Conservation (phyloP, 2,797 vertebrate species). For the Gymnoscopelus microlampas region DNA sequence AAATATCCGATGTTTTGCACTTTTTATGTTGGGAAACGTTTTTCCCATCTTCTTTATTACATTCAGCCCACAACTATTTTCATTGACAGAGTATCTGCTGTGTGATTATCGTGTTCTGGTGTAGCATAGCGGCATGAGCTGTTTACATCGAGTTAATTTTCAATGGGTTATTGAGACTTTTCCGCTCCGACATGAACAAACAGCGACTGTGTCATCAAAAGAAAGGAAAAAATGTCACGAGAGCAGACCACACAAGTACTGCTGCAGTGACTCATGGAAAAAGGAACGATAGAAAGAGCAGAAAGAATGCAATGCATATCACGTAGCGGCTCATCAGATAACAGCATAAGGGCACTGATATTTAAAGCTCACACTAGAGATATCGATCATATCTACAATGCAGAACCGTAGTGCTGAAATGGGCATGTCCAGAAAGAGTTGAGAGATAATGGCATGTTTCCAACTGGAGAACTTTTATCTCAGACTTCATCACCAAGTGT, state of each 20-base stretch:
- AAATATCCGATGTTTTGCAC: neutral
- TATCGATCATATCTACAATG: slow-evolving; percentile 50
- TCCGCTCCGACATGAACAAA: slow-evolving; percentile 53
- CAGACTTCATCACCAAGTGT: too few relatives aligned
- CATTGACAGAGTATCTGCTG: neutral
- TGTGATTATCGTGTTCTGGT: slow-evolving; percentile 7
- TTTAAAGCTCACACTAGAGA: slow-evolving; percentile 51
- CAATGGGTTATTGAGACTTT: slow-evolving; percentile 10
- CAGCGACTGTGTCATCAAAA: slow-evolving; percentile 11
- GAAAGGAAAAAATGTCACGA: slow-evolving; percentile 14
- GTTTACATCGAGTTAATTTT: slow-evolving; percentile 31
- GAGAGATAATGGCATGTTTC: slow-evolving; percentile 29
- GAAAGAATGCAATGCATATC: slow-evolving; percentile 29
- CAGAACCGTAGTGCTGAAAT: slow-evolving; percentile 17
- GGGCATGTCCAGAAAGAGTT: slow-evolving; percentile 1
- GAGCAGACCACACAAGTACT: slow-evolving; percentile 32
- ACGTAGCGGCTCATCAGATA: slow-evolving; percentile 35
- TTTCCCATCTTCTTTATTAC: neutral
- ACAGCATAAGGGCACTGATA: slow-evolving; percentile 18
- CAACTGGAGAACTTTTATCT: neutral
- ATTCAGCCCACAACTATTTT: neutral
- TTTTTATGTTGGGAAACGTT: too few relatives aligned
- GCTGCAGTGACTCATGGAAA: slow-evolving; percentile 45
- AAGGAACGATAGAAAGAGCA: neutral
- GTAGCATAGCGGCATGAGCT: slow-evolving; percentile 18